These are phyloP conservation scores for Syngnathus scovelli DNA, from an alignment of 2,113 vertebrate species.

Conservation along the genomic window DNA sequence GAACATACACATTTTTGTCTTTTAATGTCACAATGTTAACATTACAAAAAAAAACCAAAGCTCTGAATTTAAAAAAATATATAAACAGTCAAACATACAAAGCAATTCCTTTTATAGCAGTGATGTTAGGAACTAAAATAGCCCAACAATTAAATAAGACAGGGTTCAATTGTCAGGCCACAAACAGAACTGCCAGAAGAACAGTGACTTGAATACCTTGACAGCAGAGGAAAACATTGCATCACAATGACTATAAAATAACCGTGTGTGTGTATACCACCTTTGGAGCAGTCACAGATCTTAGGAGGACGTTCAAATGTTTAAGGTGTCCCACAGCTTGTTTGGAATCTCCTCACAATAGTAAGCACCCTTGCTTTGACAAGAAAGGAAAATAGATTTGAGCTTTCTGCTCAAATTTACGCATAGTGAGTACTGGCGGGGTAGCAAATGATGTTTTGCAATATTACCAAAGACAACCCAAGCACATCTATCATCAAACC, in stretches of 20 bases:
- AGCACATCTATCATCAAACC: constrained; percentile 19
- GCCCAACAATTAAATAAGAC: not conserved
- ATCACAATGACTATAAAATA: not conserved
- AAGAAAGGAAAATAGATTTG: not conserved
- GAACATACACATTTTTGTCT: not conserved
- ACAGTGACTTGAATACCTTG: not conserved
- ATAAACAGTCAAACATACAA: not conserved
- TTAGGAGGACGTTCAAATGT: no score
- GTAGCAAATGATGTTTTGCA: no score
- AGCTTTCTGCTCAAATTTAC: not conserved
- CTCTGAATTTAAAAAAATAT: not conserved
- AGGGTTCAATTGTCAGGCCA: not conserved
- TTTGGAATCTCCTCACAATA: no score
- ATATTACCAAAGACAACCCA: no score
- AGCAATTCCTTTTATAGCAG: no score
- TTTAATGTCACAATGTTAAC: not conserved
- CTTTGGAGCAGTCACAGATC: no score
- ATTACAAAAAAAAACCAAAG: not conserved
- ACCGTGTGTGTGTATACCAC: not conserved
- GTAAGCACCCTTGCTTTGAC: no score
- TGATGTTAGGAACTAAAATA: not conserved
- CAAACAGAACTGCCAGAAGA: not conserved
- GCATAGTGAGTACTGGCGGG: not conserved
- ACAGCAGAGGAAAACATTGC: not conserved
- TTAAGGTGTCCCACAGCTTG: no score